Evolutionary conservation across 2,888 invertebrate genomes (phyloP), one percentile per base, ranked within the genome.

Genomic region (Epiblema foenella): DNA sequence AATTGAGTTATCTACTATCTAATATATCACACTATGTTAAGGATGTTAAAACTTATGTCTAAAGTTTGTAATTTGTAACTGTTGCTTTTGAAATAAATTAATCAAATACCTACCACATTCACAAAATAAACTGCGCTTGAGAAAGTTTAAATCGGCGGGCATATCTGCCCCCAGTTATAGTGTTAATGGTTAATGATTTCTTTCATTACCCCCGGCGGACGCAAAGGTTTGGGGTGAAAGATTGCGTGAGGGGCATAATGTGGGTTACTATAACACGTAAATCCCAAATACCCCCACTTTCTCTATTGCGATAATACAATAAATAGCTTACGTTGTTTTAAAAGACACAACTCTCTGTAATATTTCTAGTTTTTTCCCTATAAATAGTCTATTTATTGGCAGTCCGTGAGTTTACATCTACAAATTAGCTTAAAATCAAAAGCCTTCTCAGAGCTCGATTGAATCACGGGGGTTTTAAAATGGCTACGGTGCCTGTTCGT

Each of bases 391-490:
- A 37, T 15, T 52, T 51, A 15, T 37, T 42, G 57, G 17, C 49
- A 66, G 73, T 67, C 54, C 52, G 63, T 52, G 65, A 73, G 69
- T 67, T 49, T 62, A 67, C 63, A 69, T 67, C 54, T 62, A 67
- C 63, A 69, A 73, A 62, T 70, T 73, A 73, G 67, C 70, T 66
- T 71, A 67, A 51, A 71, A 62, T 67, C 70, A 69, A 70, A 72
- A 75, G 71, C 68, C 73, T 75, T 75, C 75, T 72, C 73, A 72
- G 74, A 63, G 71, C 60, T 69, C 75, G 66, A 81, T 85, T 80
- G 78, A 81, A 76, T 77, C 74, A 70, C 68, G 63, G 77, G 77
- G 78, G 46, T 78, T 79, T 77, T 75, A 73, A 76, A 75, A 75
- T 76, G 71, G 75, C 73, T 72, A 59, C 62, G 73, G 73, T 78